Evolutionary conservation across 2,797 vertebrate species (phyloP).

Genomic region (Cynodonichthys magdalenae): DNA sequence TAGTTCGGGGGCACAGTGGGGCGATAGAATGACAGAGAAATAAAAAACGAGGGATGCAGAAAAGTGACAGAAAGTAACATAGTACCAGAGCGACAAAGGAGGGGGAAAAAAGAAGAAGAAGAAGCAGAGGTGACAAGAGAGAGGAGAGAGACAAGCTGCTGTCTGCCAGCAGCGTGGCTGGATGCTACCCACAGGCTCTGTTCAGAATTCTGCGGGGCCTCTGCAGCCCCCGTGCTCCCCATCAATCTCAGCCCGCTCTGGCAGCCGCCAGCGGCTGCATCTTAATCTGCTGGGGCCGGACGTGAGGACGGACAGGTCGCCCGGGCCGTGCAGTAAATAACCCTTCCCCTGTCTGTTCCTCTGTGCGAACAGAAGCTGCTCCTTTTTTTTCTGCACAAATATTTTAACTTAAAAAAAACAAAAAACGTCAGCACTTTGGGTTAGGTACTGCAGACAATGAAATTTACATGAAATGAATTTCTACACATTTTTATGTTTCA

Average conservation of each 20-base stretch:
- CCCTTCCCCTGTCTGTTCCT: conserved; percentile 66
- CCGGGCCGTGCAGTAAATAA: conserved; percentile 76
- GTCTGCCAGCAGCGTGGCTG: conserved; percentile 52
- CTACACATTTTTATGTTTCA: too few relatives aligned
- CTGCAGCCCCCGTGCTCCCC: conserved; percentile 74
- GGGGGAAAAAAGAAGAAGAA: conserved; percentile 37
- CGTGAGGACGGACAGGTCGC: conserved; percentile 79
- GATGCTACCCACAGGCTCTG: conserved; percentile 62
- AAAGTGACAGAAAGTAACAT: conserved; percentile 27
- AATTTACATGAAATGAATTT: too few relatives aligned
- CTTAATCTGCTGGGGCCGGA: conserved; percentile 75
- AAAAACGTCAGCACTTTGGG: neutral
- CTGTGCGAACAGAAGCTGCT: conserved; percentile 35
- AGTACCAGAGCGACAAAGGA: conserved; percentile 57
- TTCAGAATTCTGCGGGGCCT: conserved; percentile 79
- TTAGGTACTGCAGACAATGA: neutral
- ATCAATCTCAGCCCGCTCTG: conserved; percentile 77
- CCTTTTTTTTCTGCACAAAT: conserved; percentile 12
- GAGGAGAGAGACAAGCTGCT: conserved; percentile 34
- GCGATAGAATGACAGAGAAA: conserved; percentile 52
- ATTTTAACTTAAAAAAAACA: conserved; percentile 14
- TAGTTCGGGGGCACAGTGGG: conserved; percentile 31
- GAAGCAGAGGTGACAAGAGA: conserved; percentile 53
- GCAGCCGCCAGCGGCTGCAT: conserved; percentile 75
- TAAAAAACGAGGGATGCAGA: conserved; percentile 21